Evolutionary conservation across 1,140 invertebrate species (phyloP), one percentile per base, ranked within the genome.

Genomic region (Cydia amplana): DNA sequence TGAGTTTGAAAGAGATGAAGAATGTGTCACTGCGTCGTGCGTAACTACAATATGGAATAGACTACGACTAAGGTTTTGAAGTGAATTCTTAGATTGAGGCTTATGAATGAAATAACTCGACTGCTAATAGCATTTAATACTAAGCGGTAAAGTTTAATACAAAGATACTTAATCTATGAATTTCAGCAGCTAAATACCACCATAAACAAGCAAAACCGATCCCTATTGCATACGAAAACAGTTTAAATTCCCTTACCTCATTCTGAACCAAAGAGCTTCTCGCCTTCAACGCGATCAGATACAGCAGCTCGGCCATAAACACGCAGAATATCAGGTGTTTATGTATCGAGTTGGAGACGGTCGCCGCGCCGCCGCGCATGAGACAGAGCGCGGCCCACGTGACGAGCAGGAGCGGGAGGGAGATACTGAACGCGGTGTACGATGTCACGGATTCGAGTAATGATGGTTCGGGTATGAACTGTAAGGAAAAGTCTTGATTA

Each of bases 331-430:
- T 96, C 1, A 99, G 94, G 91, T 99, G 98, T 84, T 98, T 98
- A 85, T 98, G 97, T 74, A 99, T 99, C 32, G 96, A 97, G 89
- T 99, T 99, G 5, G 97, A 97, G 85, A 99, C 99, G 2, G 98
- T 98, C 79, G 96, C 95, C 78, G 95, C 94, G 4, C 95, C 94
- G 1, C 96, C 96, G 20, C 97, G 95, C 77, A 98, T 95, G 25
- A 97, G 90, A 18, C 95, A 96, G 73, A 97, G 86, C 5, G 96
- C 96, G 1, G 96, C 83, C 77, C 97, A 94, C 0, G 97, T 96
- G 32, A 94, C 93, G 7, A 98, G 93, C 4, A 98, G 92, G 25
- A 98, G 91, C 9, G 98, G 96, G 20, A 98, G 93, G 0, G 97
- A 95, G 16, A 99, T 93, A 77, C 97, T 95, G 80, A 99, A 97